Evolutionary conservation across 2,888 invertebrate species (phyloP), one percentile per base, ranked within the genome.

Genomic region (Diarsia brunnea): DNA sequence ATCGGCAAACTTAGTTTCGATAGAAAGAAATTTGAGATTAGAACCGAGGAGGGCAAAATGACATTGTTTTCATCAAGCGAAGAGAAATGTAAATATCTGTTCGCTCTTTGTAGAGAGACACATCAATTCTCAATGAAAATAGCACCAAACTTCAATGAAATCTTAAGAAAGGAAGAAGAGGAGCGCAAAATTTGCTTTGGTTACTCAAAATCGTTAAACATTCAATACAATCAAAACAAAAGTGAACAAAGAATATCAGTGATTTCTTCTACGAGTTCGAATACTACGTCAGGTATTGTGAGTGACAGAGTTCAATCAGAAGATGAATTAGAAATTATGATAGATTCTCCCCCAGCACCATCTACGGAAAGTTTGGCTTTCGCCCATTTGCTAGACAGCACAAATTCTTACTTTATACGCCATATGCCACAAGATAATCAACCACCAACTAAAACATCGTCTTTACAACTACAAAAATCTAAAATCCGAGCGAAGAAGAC

Each of bases 91-190:
- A 98, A 99, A 95, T 98, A 99, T 93, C 96, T 99, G 81, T 97
- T 99, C 89, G 97, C 98, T 53, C 97, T 99, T 66, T 99, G 99
- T 95, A 98, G 98, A 92, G 98, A 98, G 89, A 99, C 99, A 43
- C 99, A 99, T 96, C 98, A 99, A 95, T 99, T 99, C 95, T 98
- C 99, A 89, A 98, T 99, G 98, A 98, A 98, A 92, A 98, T 99
- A 91, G 98, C 98, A 74, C 98, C 98, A 7, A 97, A 98, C 88
- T 97, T 99, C 72, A 98, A 97, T 92, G 99, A 99, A 94, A 98
- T 98, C 64, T 97, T 98, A 89, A 97, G 97, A 90, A 97, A 98
- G 77, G 98, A 99, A 94, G 98, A 98, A 93, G 98, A 98, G 94
- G 95, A 95, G 84, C 90, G 97, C 93, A 98, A 98, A 90, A 96